phyloP scores from a whole-genome alignment of 2,797 vertebrate species.

The Eurystomus glaucurus region DNA sequence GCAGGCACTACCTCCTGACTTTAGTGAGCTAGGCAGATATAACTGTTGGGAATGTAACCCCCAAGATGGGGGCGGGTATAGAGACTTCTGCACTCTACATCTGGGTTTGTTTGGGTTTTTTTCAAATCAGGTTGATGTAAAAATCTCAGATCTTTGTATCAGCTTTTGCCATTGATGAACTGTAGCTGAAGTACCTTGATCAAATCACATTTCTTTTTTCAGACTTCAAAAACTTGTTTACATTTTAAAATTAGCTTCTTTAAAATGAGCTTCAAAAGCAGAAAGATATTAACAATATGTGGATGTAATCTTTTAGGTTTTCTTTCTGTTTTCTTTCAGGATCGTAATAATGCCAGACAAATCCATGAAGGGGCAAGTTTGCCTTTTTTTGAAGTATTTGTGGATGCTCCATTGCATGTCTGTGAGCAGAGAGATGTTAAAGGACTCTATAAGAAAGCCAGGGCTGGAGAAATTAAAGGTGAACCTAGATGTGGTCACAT shows the following conservation, averaged over 20 bases:
- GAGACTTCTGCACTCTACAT: background rate
- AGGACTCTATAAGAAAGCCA: conserved; percentile 96
- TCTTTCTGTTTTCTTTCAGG: conserved; percentile 81
- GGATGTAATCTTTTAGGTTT: background rate
- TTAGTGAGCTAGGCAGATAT: background rate
- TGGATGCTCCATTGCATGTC: conserved; percentile 95
- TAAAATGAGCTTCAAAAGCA: background rate
- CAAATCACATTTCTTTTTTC: background rate
- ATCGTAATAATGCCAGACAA: conserved; percentile 94
- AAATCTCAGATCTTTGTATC: background rate
- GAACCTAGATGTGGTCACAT: background rate
- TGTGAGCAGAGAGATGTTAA: conserved; percentile 98
- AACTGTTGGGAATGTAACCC: background rate
- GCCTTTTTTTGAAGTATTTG: conserved; percentile 98
- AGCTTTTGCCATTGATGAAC: background rate
- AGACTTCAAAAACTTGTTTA: background rate
- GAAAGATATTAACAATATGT: background rate
- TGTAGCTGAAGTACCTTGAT: background rate
- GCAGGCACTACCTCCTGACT: background rate
- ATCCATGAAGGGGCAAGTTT: conserved; percentile 95
- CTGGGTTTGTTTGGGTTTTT: background rate
- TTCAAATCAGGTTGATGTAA: background rate
- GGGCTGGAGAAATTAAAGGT: conserved; percentile 99
- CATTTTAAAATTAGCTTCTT: background rate
- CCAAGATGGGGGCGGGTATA: background rate